phyloP scores from a whole-genome alignment of 2,888 invertebrate species.

The Ceramica pisi region DNA sequence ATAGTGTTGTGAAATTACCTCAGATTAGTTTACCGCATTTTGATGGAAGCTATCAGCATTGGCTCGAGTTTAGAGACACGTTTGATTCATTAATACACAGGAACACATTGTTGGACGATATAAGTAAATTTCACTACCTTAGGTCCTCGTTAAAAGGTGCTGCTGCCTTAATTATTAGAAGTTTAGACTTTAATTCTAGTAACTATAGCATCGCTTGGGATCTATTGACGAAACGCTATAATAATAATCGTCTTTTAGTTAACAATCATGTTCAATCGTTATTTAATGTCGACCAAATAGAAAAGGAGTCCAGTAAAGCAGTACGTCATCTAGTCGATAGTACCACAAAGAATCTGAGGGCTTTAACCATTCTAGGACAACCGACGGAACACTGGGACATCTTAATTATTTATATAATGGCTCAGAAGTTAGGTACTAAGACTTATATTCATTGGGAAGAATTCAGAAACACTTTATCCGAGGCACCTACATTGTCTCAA shows the following conservation, averaged over 20 bases:
- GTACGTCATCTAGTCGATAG: constrained; percentile 7
- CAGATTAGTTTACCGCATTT: constrained; percentile 18
- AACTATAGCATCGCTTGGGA: constrained; percentile 16
- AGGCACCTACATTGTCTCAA: constrained; percentile 6
- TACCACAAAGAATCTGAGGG: constrained; percentile 14
- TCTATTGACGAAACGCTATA: constrained; percentile 11
- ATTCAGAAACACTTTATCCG: constrained; percentile 3
- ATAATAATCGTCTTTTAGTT: too few species aligned
- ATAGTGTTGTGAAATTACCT: constrained; percentile 16
- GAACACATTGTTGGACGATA: too few species aligned
- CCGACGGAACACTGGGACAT: constrained; percentile 13
- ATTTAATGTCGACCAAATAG: too few species aligned
- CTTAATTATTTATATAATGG: constrained; percentile 12
- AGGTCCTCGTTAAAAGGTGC: constrained; percentile 15
- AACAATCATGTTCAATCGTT: too few species aligned
- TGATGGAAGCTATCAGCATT: constrained; percentile 22
- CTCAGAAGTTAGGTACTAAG: constrained; percentile 10
- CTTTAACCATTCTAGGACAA: constrained; percentile 14
- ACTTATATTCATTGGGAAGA: constrained; percentile 6
- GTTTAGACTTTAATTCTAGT: constrained; percentile 10
- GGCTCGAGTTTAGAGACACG: too few species aligned
- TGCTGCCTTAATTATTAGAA: constrained; percentile 10
- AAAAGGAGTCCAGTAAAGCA: constrained; percentile 10
- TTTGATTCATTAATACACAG: too few species aligned
- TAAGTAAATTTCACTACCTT: too few species aligned